phyloP scores from a whole-genome alignment of 2,888 invertebrate species.

The Calameuta filiformis region DNA sequence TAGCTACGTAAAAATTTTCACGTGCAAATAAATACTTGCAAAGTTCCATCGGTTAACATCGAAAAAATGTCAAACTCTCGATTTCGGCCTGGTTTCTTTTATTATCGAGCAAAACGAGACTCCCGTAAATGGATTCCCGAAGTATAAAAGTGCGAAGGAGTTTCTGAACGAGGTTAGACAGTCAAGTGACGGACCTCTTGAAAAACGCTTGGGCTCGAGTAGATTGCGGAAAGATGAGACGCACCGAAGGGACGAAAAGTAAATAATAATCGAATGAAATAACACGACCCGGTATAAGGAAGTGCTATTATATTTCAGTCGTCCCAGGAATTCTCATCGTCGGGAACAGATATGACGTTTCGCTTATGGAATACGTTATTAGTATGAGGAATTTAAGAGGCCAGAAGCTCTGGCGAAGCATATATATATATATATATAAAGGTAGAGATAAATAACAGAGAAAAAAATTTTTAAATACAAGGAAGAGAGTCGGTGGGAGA shows the following conservation, averaged over 20 bases:
- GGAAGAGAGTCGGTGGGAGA: too few relatives aligned
- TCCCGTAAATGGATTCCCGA: neutral
- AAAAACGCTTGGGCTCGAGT: conserved; percentile 31
- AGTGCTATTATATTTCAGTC: conserved; percentile 40
- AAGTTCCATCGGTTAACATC: neutral
- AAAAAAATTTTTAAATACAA: too few relatives aligned
- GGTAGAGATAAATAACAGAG: too few relatives aligned
- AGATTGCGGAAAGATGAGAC: conserved; percentile 44
- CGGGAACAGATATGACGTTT: conserved; percentile 54
- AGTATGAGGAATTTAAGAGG: neutral
- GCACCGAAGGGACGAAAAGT: conserved; percentile 47
- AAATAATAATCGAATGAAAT: conserved; percentile 50
- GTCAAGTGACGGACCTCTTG: conserved; percentile 30
- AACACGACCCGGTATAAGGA: conserved; percentile 26
- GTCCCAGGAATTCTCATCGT: conserved; percentile 55
- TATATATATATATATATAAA: too few relatives aligned
- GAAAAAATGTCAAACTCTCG: neutral
- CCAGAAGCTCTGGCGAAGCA: neutral
- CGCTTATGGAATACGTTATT: conserved; percentile 44
- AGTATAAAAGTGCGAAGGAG: neutral
- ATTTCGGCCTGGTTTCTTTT: neutral
- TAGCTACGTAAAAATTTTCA: neutral
- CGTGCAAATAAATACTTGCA: neutral
- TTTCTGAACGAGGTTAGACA: conserved; percentile 8
- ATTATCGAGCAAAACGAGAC: neutral